Base-by-base conservation (phyloP, 2,888 invertebrate genomes). In the Salticus scenicus region DNA sequence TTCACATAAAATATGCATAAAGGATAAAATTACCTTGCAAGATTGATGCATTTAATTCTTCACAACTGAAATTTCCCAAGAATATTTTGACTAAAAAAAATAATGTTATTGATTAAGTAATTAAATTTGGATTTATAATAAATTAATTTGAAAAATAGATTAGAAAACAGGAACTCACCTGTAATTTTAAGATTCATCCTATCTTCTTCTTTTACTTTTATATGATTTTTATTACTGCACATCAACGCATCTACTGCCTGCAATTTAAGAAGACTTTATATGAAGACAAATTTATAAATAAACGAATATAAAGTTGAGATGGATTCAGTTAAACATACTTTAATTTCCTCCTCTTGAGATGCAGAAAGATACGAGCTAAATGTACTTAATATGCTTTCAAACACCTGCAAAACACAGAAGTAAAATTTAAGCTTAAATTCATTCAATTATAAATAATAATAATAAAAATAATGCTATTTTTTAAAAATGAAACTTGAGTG, bases 161-260 rank as follows among this genome's bases (percentile, higher is more conserved):
- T 64, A 30, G 31, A 37, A 5, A 82, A 47, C n/a, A n/a, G n/a
- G n/a, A n/a, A n/a, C n/a, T 24, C 71, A 82, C 83, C 76, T 51
- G 96, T 96, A 89, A 96, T 94, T 92, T 96, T 96, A 42, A 96
- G 92, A 89, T 96, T 95, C 89, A 94, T 94, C 64, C 95, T 92
- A 88, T 95, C 94, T 88, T 95, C 94, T 89, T 94, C 94, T 0
- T 93, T 93, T 90, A 95, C 93, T 90, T 94, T 94, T 4, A 74
- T 74, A 70, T 57, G 57, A 87, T 92, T 92, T 42, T 75, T 66
- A 31, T 63, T 80, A 27, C 71, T 28, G 57, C 80, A 86, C 28
- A 24, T 27, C 1, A 86, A 27, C 24, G 24, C 24, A 41, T 41
- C 33, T 2, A 37, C 27, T n/a, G 51, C 72, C 86, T 86, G 17